These are phyloP conservation scores for Typhlichthys eigenmanni DNA, from an alignment of 2,797 vertebrate species.

Conservation along the genomic window DNA sequence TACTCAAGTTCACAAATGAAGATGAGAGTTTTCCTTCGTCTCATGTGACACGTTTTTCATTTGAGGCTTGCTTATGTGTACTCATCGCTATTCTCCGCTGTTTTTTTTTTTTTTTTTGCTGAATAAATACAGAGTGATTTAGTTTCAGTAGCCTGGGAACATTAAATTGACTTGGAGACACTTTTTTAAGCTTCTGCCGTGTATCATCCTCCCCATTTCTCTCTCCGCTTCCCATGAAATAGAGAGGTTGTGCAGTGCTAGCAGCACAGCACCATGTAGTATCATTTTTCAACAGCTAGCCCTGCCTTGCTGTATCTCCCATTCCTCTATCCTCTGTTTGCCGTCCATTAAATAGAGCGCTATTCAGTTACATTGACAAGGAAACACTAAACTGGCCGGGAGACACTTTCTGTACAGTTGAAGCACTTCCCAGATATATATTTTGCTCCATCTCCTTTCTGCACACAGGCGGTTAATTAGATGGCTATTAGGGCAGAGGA, in stretches of 20 bases:
- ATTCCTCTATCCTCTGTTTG: slow-evolving; percentile 51
- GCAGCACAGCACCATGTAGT: slow-evolving; percentile 10
- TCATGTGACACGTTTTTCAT: slow-evolving; percentile 53
- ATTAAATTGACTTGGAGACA: slow-evolving; percentile 61
- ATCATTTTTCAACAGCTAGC: slow-evolving; percentile 60
- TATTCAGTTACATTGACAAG: slow-evolving; percentile 65
- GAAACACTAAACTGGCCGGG: slow-evolving; percentile 53
- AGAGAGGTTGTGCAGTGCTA: slow-evolving; percentile 22
- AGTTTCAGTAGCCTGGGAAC: slow-evolving; percentile 58
- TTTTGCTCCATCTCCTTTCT: not conserved
- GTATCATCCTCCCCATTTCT: slow-evolving; percentile 15
- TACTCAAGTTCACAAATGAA: slow-evolving; percentile 56
- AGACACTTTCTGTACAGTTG: slow-evolving; percentile 24
- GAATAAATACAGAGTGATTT: slow-evolving; percentile 55
- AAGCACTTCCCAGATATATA: slow-evolving; percentile 16
- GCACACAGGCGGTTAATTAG: not conserved
- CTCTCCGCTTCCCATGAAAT: slow-evolving; percentile 24
- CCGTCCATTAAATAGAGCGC: slow-evolving; percentile 60
- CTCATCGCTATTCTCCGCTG: not conserved
- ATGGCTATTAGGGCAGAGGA: not conserved
- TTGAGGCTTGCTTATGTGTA: slow-evolving; percentile 43
- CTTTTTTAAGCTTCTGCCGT: slow-evolving; percentile 46
- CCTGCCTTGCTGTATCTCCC: slow-evolving; percentile 34
- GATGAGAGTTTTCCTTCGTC: slow-evolving; percentile 53
- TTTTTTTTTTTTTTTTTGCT: slow-evolving; percentile 30